A percentile compares a stretch with the other conserved stretches of the same genome.
These are phyloP conservation scores for Felis chaus DNA, from an alignment of 2,113 vertebrate species.

Conservation along the genomic window DNA sequence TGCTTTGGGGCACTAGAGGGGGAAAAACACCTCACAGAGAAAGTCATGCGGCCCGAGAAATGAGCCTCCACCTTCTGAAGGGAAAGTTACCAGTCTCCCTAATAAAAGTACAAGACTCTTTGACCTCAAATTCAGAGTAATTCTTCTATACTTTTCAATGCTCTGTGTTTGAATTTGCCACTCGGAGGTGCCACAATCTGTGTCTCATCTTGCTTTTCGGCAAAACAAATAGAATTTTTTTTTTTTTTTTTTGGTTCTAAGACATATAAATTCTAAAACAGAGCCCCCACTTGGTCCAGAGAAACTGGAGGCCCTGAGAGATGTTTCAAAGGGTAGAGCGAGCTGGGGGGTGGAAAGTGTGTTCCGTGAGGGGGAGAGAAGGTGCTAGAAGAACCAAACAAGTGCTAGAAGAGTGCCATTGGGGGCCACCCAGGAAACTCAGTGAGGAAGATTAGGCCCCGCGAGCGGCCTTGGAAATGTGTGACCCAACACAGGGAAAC, in stretches of 20 bases:
- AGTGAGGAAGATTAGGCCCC: not conserved
- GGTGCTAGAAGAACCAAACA: not conserved
- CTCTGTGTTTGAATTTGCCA: not conserved
- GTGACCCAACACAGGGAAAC: not conserved
- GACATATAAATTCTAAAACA: not conserved
- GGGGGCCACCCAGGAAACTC: not conserved
- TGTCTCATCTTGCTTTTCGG: not conserved
- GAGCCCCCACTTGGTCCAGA: not conserved
- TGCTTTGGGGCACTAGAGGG: not conserved
- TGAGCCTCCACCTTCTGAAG: not conserved
- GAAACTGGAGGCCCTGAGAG: not conserved
- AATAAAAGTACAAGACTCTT: not conserved
- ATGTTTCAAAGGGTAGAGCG: not conserved
- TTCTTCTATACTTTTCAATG: not conserved
- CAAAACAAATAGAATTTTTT: not conserved
- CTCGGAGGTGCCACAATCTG: not conserved
- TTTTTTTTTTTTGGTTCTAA: not conserved
- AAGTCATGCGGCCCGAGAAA: not conserved
- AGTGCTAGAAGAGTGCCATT: not conserved
- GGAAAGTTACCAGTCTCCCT: not conserved
- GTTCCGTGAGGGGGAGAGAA: not conserved
- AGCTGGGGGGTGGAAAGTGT: rapidly evolving
- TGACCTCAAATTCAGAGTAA: not conserved
- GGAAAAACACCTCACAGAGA: not conserved
- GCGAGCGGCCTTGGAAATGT: not conserved